A percentile compares a stretch with the other conserved stretches of the same genome.
Evolutionary conservation across 2,888 invertebrate species (phyloP).

Genomic region (Standfussiana lucernea): DNA sequence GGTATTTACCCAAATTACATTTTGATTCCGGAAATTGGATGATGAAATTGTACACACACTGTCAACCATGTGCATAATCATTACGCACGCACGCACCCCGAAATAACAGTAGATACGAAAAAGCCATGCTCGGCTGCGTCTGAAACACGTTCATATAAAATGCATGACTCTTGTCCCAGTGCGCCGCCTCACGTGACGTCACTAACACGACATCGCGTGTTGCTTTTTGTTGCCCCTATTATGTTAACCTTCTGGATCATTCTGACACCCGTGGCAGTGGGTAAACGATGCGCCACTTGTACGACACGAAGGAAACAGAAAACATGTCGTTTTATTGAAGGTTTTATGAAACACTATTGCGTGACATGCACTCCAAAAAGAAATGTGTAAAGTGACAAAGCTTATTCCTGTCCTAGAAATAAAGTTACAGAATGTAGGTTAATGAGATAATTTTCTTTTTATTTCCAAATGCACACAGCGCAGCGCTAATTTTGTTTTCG

Average conservation of each 20-base stretch:
- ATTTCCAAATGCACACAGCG: constrained; percentile 44
- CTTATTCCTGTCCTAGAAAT: constrained; percentile 17
- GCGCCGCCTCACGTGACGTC: constrained; percentile 36
- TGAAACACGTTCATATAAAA: constrained; percentile 52
- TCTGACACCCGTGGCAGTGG: constrained; percentile 43
- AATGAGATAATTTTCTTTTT: constrained; percentile 48
- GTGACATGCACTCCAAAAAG: constrained; percentile 11
- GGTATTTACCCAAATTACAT: neutral
- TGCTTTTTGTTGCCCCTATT: constrained; percentile 20
- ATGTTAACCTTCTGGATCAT: constrained; percentile 47
- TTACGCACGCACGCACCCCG: constrained; percentile 12
- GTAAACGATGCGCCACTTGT: constrained; percentile 20
- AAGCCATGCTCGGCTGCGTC: constrained; percentile 22
- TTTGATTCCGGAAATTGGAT: neutral
- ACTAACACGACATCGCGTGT: constrained; percentile 49
- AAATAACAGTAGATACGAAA: constrained; percentile 44
- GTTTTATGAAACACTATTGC: neutral
- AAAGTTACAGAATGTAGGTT: constrained; percentile 45
- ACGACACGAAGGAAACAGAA: constrained; percentile 11
- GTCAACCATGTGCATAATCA: neutral
- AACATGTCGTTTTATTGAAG: constrained; percentile 14
- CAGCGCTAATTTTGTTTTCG: constrained; percentile 23
- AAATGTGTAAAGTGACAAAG: neutral
- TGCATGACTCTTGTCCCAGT: constrained; percentile 42
- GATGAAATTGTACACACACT: neutral